These are phyloP conservation scores for Taeniopygia guttata DNA, from an alignment of 2,797 vertebrate species.

Conservation along the genomic window DNA sequence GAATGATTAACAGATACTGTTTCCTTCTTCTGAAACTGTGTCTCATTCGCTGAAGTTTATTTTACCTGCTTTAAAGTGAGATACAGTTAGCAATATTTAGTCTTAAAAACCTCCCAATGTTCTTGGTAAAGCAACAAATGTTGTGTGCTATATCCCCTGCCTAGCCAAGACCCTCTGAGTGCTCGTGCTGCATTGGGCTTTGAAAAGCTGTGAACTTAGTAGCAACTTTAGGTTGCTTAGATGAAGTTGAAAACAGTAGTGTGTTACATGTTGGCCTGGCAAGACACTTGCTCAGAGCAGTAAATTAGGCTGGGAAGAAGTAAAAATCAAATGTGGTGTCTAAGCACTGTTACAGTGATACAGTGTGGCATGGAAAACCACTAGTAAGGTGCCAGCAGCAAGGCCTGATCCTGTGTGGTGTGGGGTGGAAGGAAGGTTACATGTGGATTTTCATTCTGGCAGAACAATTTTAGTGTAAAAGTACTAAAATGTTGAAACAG, in stretches of 20 bases:
- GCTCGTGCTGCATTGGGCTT: background rate
- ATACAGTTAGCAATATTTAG: background rate
- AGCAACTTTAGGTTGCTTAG: background rate
- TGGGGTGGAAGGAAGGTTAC: background rate
- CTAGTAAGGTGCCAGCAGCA: background rate
- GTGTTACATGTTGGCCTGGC: background rate
- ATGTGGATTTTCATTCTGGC: background rate
- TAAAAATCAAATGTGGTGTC: background rate
- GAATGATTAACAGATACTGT: constrained; percentile 10
- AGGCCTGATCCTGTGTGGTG: background rate
- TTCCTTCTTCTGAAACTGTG: background rate
- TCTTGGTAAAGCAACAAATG: background rate
- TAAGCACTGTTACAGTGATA: background rate
- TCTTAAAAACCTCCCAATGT: background rate
- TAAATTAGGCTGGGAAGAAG: background rate
- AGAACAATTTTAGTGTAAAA: background rate
- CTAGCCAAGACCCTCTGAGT: background rate
- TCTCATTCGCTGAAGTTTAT: background rate
- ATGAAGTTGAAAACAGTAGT: background rate
- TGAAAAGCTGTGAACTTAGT: background rate
- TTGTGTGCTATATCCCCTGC: background rate
- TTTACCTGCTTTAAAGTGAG: background rate
- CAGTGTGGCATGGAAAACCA: background rate
- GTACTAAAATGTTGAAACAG: background rate
- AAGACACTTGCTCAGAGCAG: background rate